Evolutionary conservation across 2,888 invertebrate genomes (phyloP), one percentile per base, ranked within the genome.

Genomic region (Epirrita christyi): DNA sequence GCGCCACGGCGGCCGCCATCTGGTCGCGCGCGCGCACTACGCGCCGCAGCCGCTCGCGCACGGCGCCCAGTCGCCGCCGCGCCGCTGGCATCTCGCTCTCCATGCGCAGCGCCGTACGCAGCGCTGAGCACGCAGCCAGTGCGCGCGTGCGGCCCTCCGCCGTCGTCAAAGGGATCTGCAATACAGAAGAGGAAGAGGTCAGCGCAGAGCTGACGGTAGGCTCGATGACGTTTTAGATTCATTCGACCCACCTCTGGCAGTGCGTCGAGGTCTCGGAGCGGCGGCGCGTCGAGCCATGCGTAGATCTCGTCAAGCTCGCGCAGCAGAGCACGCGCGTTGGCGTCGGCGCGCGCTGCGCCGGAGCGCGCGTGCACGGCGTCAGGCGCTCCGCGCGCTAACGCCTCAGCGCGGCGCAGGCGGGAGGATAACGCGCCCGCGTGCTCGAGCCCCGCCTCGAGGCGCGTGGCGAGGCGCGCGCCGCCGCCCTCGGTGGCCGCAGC

Each of bases 301-400:
- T 78, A 83, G 28, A 89, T 52, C 1, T 94, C 95, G 71, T 95
- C 95, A 10, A 99, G 93, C 80, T 97, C 96, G 59, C 94, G 94
- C 70, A 97, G 93, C 60, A 98, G 90, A 66, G 94, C 94, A 66
- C 96, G 95, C 80, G 97, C 97, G 85, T 97, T 98, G 72, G 93
- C 94, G 85, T 97, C 97, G 40, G 97, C 97, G 58, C 76, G 83
- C 61, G 75, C 86, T 63, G 77, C 96, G 69, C 72, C 84, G 49
- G 70, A 77, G 68, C 79, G 81, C 62, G 78, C 79, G 68, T 73
- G 76, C 32, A 73, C 73, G 48, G 81, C 80, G 66, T 72, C 76
- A 58, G 76, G 79, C 69, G 66, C 81, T 70, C 58, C 28, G 29
- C 29, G 78, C 71, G 65, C 93, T 29, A 93, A 93, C 80, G 94